These are phyloP conservation scores for Kryptolebias ocellatus DNA, from an alignment of 2,797 vertebrate species.

Conservation along the genomic window DNA sequence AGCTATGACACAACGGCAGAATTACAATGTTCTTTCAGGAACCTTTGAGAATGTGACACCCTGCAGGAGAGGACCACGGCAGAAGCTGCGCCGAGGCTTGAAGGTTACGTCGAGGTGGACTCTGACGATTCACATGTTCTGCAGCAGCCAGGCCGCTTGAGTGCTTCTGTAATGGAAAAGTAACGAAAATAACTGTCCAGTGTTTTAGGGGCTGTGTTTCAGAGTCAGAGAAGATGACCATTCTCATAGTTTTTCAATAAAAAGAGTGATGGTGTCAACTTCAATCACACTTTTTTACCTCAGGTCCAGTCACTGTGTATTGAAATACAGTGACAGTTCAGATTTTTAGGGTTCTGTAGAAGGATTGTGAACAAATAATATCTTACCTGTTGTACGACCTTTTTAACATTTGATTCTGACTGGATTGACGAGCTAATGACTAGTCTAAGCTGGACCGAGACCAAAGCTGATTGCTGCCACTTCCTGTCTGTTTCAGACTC, in stretches of 20 bases:
- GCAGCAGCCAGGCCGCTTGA: not conserved
- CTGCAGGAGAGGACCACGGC: constrained; percentile 39
- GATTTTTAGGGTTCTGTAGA: not conserved
- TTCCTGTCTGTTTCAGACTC: too few species aligned
- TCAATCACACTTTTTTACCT: not conserved
- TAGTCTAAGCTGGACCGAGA: not conserved
- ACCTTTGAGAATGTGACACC: constrained; percentile 74
- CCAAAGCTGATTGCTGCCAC: too few species aligned
- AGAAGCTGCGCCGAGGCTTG: constrained; percentile 51
- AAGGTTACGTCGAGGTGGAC: constrained; percentile 63
- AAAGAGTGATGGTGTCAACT: not conserved
- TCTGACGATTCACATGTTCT: not conserved
- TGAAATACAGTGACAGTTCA: not conserved
- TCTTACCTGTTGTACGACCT: not conserved
- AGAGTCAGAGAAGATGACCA: not conserved
- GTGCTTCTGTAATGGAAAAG: not conserved
- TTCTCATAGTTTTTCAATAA: not conserved
- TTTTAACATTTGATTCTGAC: not conserved
- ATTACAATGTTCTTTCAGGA: constrained; percentile 72
- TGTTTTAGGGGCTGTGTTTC: not conserved
- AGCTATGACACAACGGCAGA: constrained; percentile 74
- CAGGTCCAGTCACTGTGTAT: too few species aligned
- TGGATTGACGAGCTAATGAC: too few species aligned
- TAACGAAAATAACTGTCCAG: not conserved
- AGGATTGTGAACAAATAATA: not conserved